Conservation (phyloP, 2,888 invertebrate genomes). For the Hecatera dysodea region DNA sequence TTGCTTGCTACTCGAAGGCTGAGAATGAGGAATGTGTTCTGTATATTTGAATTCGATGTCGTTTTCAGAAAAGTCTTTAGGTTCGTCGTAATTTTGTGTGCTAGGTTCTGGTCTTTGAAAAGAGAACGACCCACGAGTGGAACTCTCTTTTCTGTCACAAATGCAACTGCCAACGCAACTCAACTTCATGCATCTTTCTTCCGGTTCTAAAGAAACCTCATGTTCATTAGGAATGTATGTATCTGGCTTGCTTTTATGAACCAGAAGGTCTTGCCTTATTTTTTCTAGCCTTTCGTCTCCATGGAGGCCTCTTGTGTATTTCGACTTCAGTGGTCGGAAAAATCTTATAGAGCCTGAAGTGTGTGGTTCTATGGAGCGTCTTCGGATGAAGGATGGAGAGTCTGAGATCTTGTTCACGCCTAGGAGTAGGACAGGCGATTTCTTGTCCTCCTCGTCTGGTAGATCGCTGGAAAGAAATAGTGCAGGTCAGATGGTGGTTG, state of each 20-base stretch:
- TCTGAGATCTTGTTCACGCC: slow-evolving; percentile 91
- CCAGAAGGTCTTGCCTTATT: slow-evolving; percentile 85
- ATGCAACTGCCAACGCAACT: slow-evolving; percentile 85
- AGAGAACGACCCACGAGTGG: slow-evolving; percentile 86
- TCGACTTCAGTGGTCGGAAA: slow-evolving; percentile 86
- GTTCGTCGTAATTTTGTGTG: slow-evolving; percentile 78
- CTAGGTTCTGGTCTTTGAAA: slow-evolving; percentile 85
- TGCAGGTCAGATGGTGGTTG: slow-evolving; percentile 51
- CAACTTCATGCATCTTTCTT: slow-evolving; percentile 81
- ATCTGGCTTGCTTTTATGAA: slow-evolving; percentile 85
- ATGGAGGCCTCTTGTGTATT: slow-evolving; percentile 86
- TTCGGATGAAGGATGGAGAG: slow-evolving; percentile 83
- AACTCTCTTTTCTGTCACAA: slow-evolving; percentile 83
- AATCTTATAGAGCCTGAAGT: slow-evolving; percentile 85
- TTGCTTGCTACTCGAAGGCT: slow-evolving; percentile 86
- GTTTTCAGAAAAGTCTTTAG: slow-evolving; percentile 84
- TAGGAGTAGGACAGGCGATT: slow-evolving; percentile 91
- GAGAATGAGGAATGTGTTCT: slow-evolving; percentile 85
- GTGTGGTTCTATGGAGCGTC: slow-evolving; percentile 84
- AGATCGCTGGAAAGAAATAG: slow-evolving; percentile 89
- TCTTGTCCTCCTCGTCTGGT: slow-evolving; percentile 91
- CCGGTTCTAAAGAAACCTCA: slow-evolving; percentile 81
- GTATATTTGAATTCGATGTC: slow-evolving; percentile 89
- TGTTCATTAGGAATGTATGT: slow-evolving; percentile 86
- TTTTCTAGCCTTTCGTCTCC: slow-evolving; percentile 87